Base-by-base conservation (phyloP, 1,140 invertebrate species). In the Patella vulgata region DNA sequence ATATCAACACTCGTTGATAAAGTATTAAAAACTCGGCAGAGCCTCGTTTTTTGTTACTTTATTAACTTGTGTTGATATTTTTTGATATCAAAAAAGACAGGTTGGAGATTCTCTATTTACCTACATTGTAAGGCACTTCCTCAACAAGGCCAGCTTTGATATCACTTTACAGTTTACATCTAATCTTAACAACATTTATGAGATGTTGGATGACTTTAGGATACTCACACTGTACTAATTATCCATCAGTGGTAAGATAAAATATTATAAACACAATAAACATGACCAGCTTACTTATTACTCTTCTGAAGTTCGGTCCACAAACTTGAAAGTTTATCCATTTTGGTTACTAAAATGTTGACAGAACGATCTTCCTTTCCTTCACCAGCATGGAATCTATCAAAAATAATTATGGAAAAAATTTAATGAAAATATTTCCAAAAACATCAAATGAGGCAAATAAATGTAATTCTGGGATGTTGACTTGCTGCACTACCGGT, bases 221-320 rank as follows among this genome's bases (percentile, higher is more conserved):
- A 8, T 14, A 19, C 36, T 19, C 17, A 14, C 30, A 30, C 31
- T 28, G 23, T 28, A 36, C 17, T 17, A 6, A 30, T 11, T 12
- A 14, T 39, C 23, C n/a, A 19, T 31, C 11, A 31, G 36, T 31
- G 4, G 9, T 28, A 31, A 8, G 39, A 12, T 19, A 55, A 21
- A 40, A 40, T 9, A 40, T 23, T 23, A 23, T 19, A 40, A 55
- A 19, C n/a, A 40, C 23, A 11, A 42, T 36, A 14, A 36, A 36
- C 33, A 36, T 5, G 14, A 36, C 6, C 14, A 42, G 9, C 59
- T 51, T 43, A 73, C 71, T 58, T 73, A 40, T 73, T 62, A 11
- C 60, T 42, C 47, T 59, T 59, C 43, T 73, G 67, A 28, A 73
- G 53, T 40, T 73, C 67, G 44, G 54, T 44, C 71, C 71, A 73